A percentile compares a stretch with the other conserved stretches of the same genome.
Conservation (phyloP, 2,888 invertebrate genomes). For the Orchesellides sinensis region DNA sequence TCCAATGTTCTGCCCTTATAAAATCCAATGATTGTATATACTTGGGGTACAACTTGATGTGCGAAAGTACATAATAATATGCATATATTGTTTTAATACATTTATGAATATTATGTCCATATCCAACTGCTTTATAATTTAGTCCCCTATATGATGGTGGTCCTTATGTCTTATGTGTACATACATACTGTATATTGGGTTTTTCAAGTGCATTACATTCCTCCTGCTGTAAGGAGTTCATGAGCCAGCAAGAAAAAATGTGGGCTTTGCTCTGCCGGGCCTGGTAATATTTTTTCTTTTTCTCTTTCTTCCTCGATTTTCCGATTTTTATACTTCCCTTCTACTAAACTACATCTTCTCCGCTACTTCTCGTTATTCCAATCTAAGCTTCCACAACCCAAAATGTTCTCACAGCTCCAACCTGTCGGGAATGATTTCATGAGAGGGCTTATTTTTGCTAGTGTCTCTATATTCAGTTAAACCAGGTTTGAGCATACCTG, state of each 20-base stretch:
- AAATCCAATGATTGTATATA: no score
- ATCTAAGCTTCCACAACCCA: background rate
- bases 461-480: background rate
- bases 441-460: slow-evolving; percentile 5
- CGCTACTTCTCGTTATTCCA: background rate
- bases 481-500: no score
- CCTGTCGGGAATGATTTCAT: background rate
- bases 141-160: no score
- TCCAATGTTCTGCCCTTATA: background rate
- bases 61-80: no score
- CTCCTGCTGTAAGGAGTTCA: slow-evolving; percentile 1
- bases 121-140: no score
- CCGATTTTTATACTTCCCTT: slow-evolving; percentile 19
- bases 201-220: background rate
- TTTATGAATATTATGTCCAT: no score
- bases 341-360: background rate
- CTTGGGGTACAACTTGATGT: no score
- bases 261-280: slow-evolving; percentile 27
- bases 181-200: no score
- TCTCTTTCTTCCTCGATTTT: slow-evolving; percentile 22
- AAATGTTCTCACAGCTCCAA: slow-evolving; percentile 2
- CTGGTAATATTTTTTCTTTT: slow-evolving; percentile 24
- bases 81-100: no score
- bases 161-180: no score
- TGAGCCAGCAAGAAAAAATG: slow-evolving; percentile 31